phyloP scores from a whole-genome alignment of 2,797 vertebrate genomes.

The Paguma larvata region DNA sequence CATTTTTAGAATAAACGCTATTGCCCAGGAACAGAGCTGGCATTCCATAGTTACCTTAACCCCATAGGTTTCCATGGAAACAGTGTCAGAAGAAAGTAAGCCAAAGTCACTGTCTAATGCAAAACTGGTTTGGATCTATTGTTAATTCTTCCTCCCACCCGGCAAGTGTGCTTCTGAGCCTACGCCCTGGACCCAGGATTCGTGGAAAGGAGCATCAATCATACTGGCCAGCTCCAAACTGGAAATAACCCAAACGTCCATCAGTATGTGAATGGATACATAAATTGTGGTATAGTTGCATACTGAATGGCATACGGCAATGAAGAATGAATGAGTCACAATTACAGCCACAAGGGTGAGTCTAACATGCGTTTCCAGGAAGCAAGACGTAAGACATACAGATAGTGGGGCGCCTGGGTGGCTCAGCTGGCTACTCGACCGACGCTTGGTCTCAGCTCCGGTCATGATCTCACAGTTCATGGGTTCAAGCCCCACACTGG shows the following conservation, averaged over 20 bases:
- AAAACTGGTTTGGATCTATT: neutral
- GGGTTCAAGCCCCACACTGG: no score
- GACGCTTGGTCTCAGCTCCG: no score
- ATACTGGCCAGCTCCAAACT: neutral
- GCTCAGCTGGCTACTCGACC: no score
- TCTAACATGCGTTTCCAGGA: neutral
- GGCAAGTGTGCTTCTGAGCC: neutral
- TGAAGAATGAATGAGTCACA: neutral
- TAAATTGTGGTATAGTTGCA: neutral
- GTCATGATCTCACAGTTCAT: no score
- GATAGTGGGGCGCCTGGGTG: neutral
- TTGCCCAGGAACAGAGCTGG: constrained; percentile 11
- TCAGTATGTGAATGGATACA: neutral
- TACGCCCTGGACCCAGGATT: neutral
- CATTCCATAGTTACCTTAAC: neutral
- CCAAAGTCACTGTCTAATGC: neutral
- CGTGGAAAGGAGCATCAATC: neutral
- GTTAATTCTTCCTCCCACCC: neutral
- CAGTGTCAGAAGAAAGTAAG: neutral
- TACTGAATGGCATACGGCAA: neutral
- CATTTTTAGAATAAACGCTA: neutral
- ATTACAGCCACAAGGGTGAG: neutral
- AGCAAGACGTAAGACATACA: neutral
- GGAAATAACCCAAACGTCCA: neutral
- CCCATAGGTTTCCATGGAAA: constrained; percentile 4